These are phyloP conservation scores for Spea multiplicata DNA, from an alignment of 2,113 vertebrate species.

Conservation along the genomic window DNA sequence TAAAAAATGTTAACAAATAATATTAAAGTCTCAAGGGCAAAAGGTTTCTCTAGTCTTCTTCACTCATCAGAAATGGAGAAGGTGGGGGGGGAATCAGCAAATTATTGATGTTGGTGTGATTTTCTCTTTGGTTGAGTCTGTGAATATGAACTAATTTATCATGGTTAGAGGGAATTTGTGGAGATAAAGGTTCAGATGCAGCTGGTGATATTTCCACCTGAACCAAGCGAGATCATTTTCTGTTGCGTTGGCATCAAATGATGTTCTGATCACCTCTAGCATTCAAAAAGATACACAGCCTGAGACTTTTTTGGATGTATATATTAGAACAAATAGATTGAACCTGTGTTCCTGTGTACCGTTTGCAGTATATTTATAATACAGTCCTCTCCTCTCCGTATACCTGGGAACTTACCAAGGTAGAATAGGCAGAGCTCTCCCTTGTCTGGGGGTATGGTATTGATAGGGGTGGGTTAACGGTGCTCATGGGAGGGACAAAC, in stretches of 20 bases:
- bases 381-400: too few species aligned
- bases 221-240: constrained; percentile 10
- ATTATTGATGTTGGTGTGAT: constrained; percentile 39
- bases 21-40: constrained; percentile 77
- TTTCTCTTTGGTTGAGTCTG: constrained; percentile 23
- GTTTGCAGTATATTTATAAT: too few species aligned
- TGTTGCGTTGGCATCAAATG: background rate
- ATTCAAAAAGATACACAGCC: background rate
- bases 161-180: constrained; percentile 40
- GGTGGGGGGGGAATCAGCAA: constrained; percentile 45
- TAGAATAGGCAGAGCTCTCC: too few species aligned
- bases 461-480: too few species aligned
- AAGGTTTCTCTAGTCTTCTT: constrained; percentile 64
- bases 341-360: too few species aligned
- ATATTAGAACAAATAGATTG: too few species aligned
- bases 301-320: too few species aligned
- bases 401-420: too few species aligned
- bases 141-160: constrained; percentile 36
- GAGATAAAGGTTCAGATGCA: constrained; percentile 23
- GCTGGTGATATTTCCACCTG: constrained; percentile 34
- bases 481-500: too few species aligned
- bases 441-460: too few species aligned
- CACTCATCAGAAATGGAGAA: constrained; percentile 65
- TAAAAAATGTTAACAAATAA: constrained; percentile 85
- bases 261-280: background rate